Percentiles rank a stretch among this genome's conserved stretches.
These are phyloP conservation scores for Biston stratarius DNA, from an alignment of 2,888 invertebrate species.

Conservation along the genomic window DNA sequence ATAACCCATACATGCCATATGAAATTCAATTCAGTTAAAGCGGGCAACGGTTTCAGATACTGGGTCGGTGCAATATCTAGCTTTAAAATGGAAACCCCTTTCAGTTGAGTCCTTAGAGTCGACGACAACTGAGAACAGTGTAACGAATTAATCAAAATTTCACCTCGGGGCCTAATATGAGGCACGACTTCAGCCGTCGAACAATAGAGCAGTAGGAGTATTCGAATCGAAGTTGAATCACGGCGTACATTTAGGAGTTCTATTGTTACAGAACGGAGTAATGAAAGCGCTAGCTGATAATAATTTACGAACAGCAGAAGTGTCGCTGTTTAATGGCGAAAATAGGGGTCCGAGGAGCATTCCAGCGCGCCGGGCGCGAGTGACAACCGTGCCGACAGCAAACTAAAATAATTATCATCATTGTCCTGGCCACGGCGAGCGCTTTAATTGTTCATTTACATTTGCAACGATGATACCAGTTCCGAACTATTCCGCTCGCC, in stretches of 20 bases:
- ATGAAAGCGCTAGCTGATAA: constrained; percentile 85
- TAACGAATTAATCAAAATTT: constrained; percentile 85
- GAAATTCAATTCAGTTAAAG: constrained; percentile 33
- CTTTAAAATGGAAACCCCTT: constrained; percentile 63
- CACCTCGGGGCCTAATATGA: constrained; percentile 82
- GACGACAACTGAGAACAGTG: constrained; percentile 73
- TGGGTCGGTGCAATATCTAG: constrained; percentile 61
- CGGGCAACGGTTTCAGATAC: constrained; percentile 50
- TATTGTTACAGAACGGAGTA: constrained; percentile 82
- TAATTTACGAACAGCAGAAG: constrained; percentile 86
- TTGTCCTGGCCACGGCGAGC: constrained; percentile 83
- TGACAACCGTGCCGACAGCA: constrained; percentile 82
- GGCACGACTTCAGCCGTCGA: constrained; percentile 75
- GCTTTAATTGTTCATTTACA: constrained; percentile 87
- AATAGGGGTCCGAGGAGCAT: constrained; percentile 79
- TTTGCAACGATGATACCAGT: constrained; percentile 85
- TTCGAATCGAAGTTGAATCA: constrained; percentile 82
- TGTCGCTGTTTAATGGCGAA: constrained; percentile 84
- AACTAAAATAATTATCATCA: constrained; percentile 87
- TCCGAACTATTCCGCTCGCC: constrained; percentile 81
- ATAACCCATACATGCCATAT: constrained; percentile 14
- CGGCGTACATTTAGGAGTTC: constrained; percentile 80
- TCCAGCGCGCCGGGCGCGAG: constrained; percentile 72
- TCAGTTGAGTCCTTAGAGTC: constrained; percentile 69
- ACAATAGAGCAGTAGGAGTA: constrained; percentile 73